These are phyloP conservation scores for Acipenser oxyrinchus DNA, from an alignment of 2,797 vertebrate genomes.

Conservation along the genomic window DNA sequence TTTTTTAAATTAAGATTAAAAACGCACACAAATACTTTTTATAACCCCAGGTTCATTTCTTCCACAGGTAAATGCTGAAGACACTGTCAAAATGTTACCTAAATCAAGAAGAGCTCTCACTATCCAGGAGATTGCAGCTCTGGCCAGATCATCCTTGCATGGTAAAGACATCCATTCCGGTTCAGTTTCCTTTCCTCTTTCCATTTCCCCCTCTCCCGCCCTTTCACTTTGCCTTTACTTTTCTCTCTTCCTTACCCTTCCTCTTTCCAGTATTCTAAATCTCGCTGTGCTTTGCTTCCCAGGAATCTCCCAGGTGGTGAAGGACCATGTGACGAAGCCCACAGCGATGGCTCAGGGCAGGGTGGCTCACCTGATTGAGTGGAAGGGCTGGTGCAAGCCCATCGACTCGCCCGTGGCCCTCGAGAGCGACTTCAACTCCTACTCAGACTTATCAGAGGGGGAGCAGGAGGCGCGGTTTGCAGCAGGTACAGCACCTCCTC, in stretches of 20 bases:
- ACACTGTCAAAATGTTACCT: constrained; percentile 90
- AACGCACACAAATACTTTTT: no score
- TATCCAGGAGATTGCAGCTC: constrained; percentile 93
- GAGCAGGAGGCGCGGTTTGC: constrained; percentile 95
- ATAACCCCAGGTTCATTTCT: neutral
- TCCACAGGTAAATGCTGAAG: constrained; percentile 92
- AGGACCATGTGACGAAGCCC: constrained; percentile 95
- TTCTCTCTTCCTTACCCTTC: neutral
- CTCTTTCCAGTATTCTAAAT: neutral
- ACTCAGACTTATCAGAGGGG: constrained; percentile 88
- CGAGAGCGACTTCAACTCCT: constrained; percentile 88
- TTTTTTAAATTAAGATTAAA: no score
- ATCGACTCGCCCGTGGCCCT: constrained; percentile 74
- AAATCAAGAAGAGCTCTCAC: constrained; percentile 94
- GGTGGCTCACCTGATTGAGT: constrained; percentile 92
- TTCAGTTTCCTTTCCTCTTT: neutral
- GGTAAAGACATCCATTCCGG: constrained; percentile 50
- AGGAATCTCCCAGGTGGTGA: constrained; percentile 97
- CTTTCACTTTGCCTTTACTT: neutral
- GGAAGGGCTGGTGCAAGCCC: constrained; percentile 96
- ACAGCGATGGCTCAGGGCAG: constrained; percentile 96
- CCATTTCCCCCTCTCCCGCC: neutral
- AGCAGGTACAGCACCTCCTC: constrained; percentile 61
- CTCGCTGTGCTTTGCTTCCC: neutral
- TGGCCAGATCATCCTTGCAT: constrained; percentile 89